Conservation (phyloP, 2,113 vertebrate genomes). For the Galemys pyrenaicus region DNA sequence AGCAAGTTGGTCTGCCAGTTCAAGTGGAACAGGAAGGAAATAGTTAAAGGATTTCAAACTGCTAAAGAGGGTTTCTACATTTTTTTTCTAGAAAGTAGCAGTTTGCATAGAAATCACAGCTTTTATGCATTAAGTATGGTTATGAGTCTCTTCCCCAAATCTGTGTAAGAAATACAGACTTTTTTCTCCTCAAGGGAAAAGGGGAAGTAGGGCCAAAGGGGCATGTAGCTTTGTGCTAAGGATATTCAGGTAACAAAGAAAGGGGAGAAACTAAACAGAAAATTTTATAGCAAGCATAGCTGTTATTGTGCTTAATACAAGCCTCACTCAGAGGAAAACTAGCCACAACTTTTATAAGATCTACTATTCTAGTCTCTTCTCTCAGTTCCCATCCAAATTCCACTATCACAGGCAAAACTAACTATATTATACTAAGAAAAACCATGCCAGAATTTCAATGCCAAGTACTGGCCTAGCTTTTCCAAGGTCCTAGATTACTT, state of each 20-base stretch:
- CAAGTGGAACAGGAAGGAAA: slow-evolving; percentile 44
- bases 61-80: slow-evolving; percentile 20
- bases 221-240: background rate
- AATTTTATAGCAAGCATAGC: background rate
- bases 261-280: background rate
- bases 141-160: slow-evolving; percentile 66
- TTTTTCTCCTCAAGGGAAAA: background rate
- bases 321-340: background rate
- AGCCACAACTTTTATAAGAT: background rate
- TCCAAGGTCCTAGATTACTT: background rate
- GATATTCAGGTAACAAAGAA: slow-evolving; percentile 44
- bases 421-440: background rate
- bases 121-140: slow-evolving; percentile 74
- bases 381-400: background rate
- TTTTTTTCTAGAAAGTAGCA: slow-evolving; percentile 60
- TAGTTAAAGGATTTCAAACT: slow-evolving; percentile 65
- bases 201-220: background rate
- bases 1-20: background rate
- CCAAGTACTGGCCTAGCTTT: background rate
- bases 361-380: background rate
- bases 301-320: background rate
- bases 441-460: background rate
- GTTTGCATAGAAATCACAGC: slow-evolving; percentile 71
- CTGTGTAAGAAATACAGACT: slow-evolving; percentile 31
- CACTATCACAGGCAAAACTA: background rate